Conservation (phyloP, 2,797 vertebrate species). For the Dryobates pubescens region DNA sequence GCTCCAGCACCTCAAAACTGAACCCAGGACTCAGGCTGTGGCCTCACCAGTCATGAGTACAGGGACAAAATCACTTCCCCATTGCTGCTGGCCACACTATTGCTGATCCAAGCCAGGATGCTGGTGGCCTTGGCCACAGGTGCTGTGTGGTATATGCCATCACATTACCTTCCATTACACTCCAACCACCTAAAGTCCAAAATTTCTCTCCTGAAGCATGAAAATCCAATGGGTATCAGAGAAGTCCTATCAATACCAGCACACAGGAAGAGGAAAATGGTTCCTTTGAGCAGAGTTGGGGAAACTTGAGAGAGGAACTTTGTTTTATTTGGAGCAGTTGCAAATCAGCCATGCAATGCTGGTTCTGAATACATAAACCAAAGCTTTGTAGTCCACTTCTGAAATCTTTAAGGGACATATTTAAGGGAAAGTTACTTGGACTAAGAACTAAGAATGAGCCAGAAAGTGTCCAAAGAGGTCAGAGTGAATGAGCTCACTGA, state of each 20-base stretch:
- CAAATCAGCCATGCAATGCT: slow-evolving; percentile 13
- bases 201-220: not conserved
- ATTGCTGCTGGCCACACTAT: too few species aligned
- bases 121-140: too few species aligned
- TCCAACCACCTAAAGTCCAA: not conserved
- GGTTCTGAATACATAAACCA: slow-evolving; percentile 3
- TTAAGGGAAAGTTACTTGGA: not conserved
- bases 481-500: not conserved
- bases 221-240: not conserved
- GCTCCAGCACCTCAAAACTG: too few species aligned
- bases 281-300: slow-evolving; percentile 8
- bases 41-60: too few species aligned
- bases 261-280: not conserved
- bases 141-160: not conserved
- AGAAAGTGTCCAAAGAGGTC: not conserved
- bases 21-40: too few species aligned
- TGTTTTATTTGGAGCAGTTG: slow-evolving; percentile 26
- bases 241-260: not conserved
- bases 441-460: not conserved
- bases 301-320: slow-evolving; percentile 16
- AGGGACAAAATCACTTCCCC: too few species aligned
- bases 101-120: too few species aligned
- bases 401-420: slow-evolving; percentile 1
- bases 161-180: not conserved
- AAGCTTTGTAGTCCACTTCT: not conserved